Base-by-base conservation (phyloP, 1,140 invertebrate species). In the Pseudomyrmex flavicornis region DNA sequence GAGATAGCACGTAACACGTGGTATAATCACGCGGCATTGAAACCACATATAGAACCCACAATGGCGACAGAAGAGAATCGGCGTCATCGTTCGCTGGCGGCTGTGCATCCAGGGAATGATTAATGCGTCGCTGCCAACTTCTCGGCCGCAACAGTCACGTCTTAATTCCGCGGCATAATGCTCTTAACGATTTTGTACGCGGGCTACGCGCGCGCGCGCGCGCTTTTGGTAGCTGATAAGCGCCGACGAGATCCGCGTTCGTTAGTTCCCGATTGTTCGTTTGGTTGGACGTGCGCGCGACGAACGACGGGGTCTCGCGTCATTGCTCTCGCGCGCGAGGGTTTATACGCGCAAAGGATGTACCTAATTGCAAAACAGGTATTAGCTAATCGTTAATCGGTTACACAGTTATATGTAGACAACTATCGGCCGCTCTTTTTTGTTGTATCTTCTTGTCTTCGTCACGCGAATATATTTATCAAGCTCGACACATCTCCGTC, bases 121-220 rank as follows among this genome's bases (percentile, higher is more conserved):
- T 90, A 83, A 87, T 84, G 80, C 65, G 54, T 61, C 77, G 65
- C 35, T 46, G 85, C 62, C 62, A 83, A 83, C 46, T 13, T 66
- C 83, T 84, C 61, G 74, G 79, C 75, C 46, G 74, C 83, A 80
- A 84, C 82, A 75, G 70, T 86, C 87, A 88, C 87, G 72, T 89
- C 88, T 90, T 88, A 88, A 89, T 90, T 89, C 89, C 74, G 62
- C 75, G 74, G 84, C 84, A 89, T 88, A 88, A 88, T 86, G 86
- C 77, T 52, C 80, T 75, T 89, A 90, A 90, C 89, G 88, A 89
- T 83, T 83, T 87, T 76, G 61, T 85, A 62, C 83, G 50, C 66
- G 48, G 66, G 75, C 62, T 66, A 72, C 74, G 59, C 79, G 70
- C 17, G 17, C 17, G 17, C 17, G 17, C 17, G 17, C n/a, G 76